These are phyloP conservation scores for Acanthopagrus latus DNA, from an alignment of 2,797 vertebrate species.

Conservation along the genomic window DNA sequence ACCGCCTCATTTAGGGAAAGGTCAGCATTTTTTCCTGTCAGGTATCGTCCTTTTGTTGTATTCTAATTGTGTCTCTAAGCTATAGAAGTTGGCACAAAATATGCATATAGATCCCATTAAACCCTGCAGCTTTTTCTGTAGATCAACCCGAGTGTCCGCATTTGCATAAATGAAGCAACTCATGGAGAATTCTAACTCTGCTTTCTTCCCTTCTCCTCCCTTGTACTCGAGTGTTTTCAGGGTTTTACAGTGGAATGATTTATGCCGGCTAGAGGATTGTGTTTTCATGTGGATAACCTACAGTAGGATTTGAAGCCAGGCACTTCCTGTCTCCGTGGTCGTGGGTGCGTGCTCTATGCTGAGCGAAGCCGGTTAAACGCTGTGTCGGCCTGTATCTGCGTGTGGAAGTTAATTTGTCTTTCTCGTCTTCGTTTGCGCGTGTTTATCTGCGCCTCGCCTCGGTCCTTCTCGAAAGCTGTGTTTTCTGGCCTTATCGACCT, in stretches of 20 bases:
- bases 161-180: constrained; percentile 34
- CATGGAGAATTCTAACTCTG: not conserved
- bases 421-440: constrained; percentile 21
- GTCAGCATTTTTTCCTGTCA: constrained; percentile 63
- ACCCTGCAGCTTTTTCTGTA: constrained; percentile 22
- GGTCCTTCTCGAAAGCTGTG: constrained; percentile 46
- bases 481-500: constrained; percentile 71
- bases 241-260: not conserved
- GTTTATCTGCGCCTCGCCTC: constrained; percentile 62
- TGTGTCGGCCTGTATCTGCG: constrained; percentile 17
- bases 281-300: not conserved
- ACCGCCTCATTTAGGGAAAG: constrained; percentile 71
- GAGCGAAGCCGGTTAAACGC: constrained; percentile 27
- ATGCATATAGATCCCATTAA: constrained; percentile 50
- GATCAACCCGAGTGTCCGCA: constrained; percentile 16
- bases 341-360: not conserved
- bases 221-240: not conserved
- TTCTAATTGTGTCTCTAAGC: constrained; percentile 66
- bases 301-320: not conserved
- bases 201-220: not conserved
- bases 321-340: not conserved
- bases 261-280: not conserved
- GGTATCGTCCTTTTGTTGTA: constrained; percentile 51
- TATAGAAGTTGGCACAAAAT: constrained; percentile 19
- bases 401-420: constrained; percentile 29